Evolutionary conservation across 2,113 vertebrate genomes (phyloP), one percentile per base, ranked within the genome.

Genomic region (Loxodonta africana): DNA sequence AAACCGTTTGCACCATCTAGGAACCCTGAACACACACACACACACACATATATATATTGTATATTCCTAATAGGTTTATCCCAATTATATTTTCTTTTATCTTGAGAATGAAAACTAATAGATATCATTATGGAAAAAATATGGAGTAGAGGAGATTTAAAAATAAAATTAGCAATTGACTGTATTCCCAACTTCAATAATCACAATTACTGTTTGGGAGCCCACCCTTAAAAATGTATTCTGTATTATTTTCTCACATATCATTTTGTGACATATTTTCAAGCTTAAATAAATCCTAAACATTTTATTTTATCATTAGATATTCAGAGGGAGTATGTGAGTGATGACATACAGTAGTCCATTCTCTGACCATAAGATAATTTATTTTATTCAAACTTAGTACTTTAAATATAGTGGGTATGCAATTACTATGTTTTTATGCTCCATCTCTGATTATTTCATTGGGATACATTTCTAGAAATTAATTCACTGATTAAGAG

Each of bases 201-300:
- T n/a, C 20, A 51, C 0, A 51, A 60, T 41, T 46, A 60, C 1
- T 85, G 15, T 74, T 85, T 65, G 30, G 46, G 76, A 62, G 48
- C 0, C 67, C 8, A 85, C 0, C 1, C 14, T 53, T 76, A 84
- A 88, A 23, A n/a, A 33, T 46, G 0, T 57, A 2, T 67, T 71
- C 3, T 23, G 0, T 90, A 10, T 37, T 73, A 76, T 48, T 48
- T 5, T 65, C 6, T 87, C 41, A 41, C 44, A 23, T 30, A 63
- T 6, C 78, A 25, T 48, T 80, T 80, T 51, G 21, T 60, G n/a
- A 8, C 5, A 90, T 5, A 0, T 63, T 77, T 83, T 63, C 20
- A 73, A 82, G 5, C 3, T 76, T 73, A 48, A 91, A 71, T 85
- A 82, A n/a, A 82, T 71, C 90, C 30, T 83, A 80, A 93, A 74